Evolutionary conservation across 2,888 invertebrate species (phyloP), one percentile per base, ranked within the genome.

Genomic region (Ormyrus labotus): DNA sequence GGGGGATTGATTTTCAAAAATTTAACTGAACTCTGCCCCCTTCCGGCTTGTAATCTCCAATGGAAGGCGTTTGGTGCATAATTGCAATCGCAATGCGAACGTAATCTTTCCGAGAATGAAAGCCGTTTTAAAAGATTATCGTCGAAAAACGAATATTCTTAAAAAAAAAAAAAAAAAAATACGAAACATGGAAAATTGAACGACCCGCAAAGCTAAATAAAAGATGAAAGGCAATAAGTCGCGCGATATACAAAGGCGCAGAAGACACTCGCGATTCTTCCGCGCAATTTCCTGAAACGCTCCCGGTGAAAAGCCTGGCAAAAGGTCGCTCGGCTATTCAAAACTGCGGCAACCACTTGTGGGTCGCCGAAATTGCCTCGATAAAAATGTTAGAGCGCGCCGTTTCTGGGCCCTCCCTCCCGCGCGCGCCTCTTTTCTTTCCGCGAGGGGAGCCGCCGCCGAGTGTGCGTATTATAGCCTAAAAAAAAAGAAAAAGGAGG

Each of bases 341-440:
- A 82, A 82, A 82, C 78, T 48, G 50, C 67, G 34, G 83, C 86
- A 85, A 86, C 86, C 87, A 86, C 87, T 87, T 85, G 87, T 87
- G 85, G 87, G 87, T 87, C 85, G 84, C 83, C 82, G 84, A 87
- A 88, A 90, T 89, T 87, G 87, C 88, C 87, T 87, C 89, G 89
- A 89, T 89, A 89, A 90, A 90, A 90, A 89, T 85, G 88, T 89
- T 87, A 85, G 84, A 83, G 34, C 34, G 34, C 34, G 2, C 3
- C 34, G 19, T 34, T 34, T 34, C 34, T 34, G 34, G 34, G 34
- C 86, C 85, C 81, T 83, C 80, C 34, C 48, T 50, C 50, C 10
- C 57, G 34, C 5, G 57, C 47, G 70, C 47, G 45, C 57, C 19
- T 60, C 61, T 34, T 68, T 57, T 67, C 68, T 67, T 57, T 58